Conservation (phyloP, 1,140 invertebrate species). For the Triops cancriformis region DNA sequence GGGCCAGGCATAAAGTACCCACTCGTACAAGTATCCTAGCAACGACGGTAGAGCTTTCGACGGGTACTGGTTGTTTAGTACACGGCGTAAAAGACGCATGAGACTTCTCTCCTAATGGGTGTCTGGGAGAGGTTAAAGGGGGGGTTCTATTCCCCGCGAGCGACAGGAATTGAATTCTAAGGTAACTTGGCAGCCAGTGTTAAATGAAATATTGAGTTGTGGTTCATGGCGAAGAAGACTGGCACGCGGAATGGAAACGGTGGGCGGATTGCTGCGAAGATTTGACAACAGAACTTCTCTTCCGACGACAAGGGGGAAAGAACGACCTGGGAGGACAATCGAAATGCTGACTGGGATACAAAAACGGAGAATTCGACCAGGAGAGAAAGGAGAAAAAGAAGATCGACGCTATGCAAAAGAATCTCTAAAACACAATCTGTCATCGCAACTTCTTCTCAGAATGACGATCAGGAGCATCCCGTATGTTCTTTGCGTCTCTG, state of each 20-base stretch:
- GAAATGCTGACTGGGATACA: background rate
- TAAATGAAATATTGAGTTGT: conserved; percentile 4
- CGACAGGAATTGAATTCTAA: conserved; percentile 1
- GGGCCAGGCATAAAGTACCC: background rate
- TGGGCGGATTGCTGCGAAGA: background rate
- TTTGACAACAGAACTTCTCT: too few species aligned
- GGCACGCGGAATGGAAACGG: background rate
- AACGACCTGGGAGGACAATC: background rate
- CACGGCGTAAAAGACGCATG: background rate
- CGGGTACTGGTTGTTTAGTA: background rate
- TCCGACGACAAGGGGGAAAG: background rate
- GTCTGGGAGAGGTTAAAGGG: background rate
- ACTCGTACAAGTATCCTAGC: background rate
- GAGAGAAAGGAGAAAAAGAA: background rate
- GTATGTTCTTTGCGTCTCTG: background rate
- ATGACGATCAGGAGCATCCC: background rate
- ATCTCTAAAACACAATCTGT: background rate
- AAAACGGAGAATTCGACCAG: background rate
- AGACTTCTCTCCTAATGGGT: background rate
- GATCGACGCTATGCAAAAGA: background rate
- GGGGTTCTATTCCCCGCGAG: background rate
- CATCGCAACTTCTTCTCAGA: background rate
- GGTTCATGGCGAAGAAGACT: background rate
- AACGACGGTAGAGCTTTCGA: background rate
- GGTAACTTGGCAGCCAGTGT: conserved; percentile 1